Base-by-base conservation (phyloP, 2,888 invertebrate species). In the Ypsolopha sequella region DNA sequence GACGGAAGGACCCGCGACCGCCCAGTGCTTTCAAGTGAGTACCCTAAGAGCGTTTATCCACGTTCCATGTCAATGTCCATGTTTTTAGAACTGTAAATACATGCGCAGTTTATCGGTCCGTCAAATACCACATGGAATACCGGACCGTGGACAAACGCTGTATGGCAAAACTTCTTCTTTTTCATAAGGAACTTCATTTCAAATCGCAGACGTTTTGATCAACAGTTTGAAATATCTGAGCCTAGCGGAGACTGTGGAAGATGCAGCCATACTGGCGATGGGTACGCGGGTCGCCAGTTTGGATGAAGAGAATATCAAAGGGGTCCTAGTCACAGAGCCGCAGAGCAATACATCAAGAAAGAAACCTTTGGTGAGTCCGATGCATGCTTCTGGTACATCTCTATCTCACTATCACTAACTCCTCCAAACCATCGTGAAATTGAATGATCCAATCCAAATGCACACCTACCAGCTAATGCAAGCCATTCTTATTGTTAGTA, bases 1-100 rank as follows among this genome's bases (percentile, higher is more conserved):
- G 69, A 14, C 73, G 68, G 53, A 70, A 70, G 44, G 79, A 82
- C 44, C 60, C 70, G 0, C 78, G 94, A 50, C 94, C 94, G 10
- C 92, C 94, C 2, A 94, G 93, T 69, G 90, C 93, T 13, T 92
- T 93, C 68, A 93, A 92, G 93, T 93, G 84, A 76, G 65, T 47
- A 47, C 11, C 41, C 13, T 6, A 10, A 41, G 1, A n/a, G n/a
- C n/a, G n/a, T n/a, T n/a, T n/a, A n/a, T n/a, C n/a, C n/a, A n/a
- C n/a, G n/a, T n/a, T n/a, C n/a, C n/a, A n/a, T n/a, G n/a, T n/a
- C n/a, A n/a, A n/a, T n/a, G n/a, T n/a, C n/a, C n/a, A n/a, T n/a
- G n/a, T n/a, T n/a, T n/a, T n/a, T n/a, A n/a, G n/a, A n/a, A n/a
- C n/a, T n/a, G n/a, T n/a, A n/a, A n/a, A n/a, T n/a, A n/a, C n/a